These are phyloP conservation scores for Falco biarmicus DNA, from an alignment of 2,797 vertebrate species.

Conservation along the genomic window DNA sequence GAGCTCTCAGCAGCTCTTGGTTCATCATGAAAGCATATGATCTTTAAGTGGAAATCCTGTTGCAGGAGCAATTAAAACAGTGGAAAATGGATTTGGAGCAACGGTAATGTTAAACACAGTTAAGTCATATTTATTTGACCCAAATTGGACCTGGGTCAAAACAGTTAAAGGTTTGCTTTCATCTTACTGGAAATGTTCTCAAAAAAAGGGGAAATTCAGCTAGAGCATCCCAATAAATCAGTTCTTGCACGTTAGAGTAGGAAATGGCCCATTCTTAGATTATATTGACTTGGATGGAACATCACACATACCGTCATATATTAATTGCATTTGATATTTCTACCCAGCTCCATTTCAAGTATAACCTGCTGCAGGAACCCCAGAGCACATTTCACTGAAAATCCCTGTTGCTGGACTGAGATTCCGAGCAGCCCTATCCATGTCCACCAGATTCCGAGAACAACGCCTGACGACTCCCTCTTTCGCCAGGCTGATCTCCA, in stretches of 20 bases:
- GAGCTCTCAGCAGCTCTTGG: neutral
- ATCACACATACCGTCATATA: rapidly evolving
- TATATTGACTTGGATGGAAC: neutral
- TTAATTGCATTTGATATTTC: too few relatives aligned
- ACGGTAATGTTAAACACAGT: neutral
- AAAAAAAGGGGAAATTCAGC: neutral
- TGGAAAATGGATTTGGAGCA: neutral
- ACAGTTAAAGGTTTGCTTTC: neutral
- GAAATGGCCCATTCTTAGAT: neutral
- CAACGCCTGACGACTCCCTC: rapidly evolving
- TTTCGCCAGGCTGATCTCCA: neutral
- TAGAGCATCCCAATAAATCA: neutral
- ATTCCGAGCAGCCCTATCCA: neutral
- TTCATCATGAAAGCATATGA: neutral
- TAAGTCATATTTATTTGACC: neutral
- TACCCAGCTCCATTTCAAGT: neutral
- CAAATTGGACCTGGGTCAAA: neutral
- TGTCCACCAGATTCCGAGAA: neutral
- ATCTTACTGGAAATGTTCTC: neutral
- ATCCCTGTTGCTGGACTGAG: rapidly evolving
- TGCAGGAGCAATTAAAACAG: neutral
- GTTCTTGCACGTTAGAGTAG: neutral
- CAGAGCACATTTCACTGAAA: neutral
- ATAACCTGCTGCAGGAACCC: neutral
- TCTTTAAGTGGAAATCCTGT: neutral